phyloP scores from a whole-genome alignment of 1,140 invertebrate species.

The Oedothorax gibbosus region DNA sequence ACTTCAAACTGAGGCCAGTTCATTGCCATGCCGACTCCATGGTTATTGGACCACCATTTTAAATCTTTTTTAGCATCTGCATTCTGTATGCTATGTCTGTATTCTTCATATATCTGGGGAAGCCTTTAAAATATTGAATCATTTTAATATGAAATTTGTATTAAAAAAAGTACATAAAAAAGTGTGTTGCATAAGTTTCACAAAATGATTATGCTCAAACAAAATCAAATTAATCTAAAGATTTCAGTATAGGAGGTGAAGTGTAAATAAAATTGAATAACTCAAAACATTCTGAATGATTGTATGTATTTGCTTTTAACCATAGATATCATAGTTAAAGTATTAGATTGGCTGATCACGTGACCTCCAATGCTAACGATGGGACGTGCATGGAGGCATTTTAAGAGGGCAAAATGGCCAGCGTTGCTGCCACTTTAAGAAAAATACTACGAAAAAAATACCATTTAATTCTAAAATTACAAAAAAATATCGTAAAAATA shows the following conservation, averaged over 20 bases:
- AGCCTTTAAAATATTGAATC: conserved; percentile 73
- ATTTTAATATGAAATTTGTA: too few relatives aligned
- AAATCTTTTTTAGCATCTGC: conserved; percentile 96
- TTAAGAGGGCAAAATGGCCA: too few relatives aligned
- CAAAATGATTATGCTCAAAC: neutral
- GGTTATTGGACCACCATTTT: conserved; percentile 98
- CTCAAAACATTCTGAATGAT: too few relatives aligned
- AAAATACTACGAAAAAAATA: too few relatives aligned
- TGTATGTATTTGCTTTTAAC: too few relatives aligned
- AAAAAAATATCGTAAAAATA: too few relatives aligned
- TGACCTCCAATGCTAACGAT: too few relatives aligned
- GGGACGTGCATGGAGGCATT: too few relatives aligned
- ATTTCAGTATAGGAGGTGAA: neutral
- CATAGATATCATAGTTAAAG: too few relatives aligned
- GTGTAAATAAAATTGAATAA: neutral
- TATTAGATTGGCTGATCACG: too few relatives aligned
- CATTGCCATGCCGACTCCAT: conserved; percentile 98
- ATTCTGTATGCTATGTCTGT: conserved; percentile 94
- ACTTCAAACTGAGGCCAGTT: conserved; percentile 99
- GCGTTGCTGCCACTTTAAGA: too few relatives aligned
- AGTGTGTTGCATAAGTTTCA: neutral
- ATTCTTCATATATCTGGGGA: conserved; percentile 96
- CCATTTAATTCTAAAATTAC: too few relatives aligned
- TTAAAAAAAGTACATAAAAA: neutral
- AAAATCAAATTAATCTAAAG: neutral